Evolutionary conservation across 2,888 invertebrate species (phyloP), one percentile per base, ranked within the genome.

Genomic region (Smittia aterrima): DNA sequence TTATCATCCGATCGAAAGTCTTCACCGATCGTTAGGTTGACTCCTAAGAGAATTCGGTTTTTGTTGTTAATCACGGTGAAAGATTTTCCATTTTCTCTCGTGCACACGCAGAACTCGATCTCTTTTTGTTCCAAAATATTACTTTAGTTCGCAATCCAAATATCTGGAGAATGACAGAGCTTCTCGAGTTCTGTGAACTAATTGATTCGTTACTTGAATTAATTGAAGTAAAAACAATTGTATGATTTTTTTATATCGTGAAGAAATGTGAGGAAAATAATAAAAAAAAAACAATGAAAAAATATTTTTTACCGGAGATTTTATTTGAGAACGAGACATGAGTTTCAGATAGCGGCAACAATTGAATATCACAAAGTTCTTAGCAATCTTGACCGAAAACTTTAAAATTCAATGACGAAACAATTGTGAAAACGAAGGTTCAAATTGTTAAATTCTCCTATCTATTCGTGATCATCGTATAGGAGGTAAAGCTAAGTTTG

Each of bases 181-280:
- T 58, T 58, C n/a, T 58, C 22, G 58, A 18, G 58, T 58, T 58
- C 58, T 58, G 58, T 58, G 58, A 58, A 58, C 58, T 47, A 11
- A 47, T 47, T 16, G 47, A 47, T 47, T 22, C 58, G 58, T 58
- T 58, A 58, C 58, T 20, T 22, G 58, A 58, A 58, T 20, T 22
- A 18, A 58, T 9, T 9, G 22, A 58, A 9, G 18, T 13, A 58
- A 20, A 47, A 47, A 47, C 32, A 9, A 32, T 32, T 32, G 32
- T 32, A 32, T 47, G n/a, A 18, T 58, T 22, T 58, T 58, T 58
- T 58, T 58, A 58, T 58, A 58, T 6, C 58, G 58, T 58, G 22
- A 47, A n/a, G 18, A 58, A 58, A 58, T 47, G 16, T 13, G 22
- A 58, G 22, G 18, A 6, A 22, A 58, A 58, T 18, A 22, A 58